These are phyloP conservation scores for Mythimna lalbum DNA, from an alignment of 2,888 invertebrate species.

Conservation along the genomic window DNA sequence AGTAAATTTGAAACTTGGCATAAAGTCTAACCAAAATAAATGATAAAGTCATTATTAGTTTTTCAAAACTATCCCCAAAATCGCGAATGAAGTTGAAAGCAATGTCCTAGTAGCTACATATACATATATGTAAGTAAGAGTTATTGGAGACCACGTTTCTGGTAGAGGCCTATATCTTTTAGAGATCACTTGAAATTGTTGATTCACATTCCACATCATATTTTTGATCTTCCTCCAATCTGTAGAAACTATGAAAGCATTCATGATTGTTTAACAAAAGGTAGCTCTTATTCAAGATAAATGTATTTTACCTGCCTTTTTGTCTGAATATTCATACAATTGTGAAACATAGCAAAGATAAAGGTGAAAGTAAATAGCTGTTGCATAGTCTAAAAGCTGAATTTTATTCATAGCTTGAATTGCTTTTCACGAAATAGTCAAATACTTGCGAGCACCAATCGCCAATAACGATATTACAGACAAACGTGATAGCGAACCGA, in stretches of 20 bases:
- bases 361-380: neutral
- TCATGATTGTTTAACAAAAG: neutral
- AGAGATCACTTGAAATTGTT: neutral
- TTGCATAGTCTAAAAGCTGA: slow-evolving; percentile 10
- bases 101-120: no score
- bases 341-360: neutral
- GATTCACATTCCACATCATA: slow-evolving; percentile 2
- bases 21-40: no score
- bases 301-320: neutral
- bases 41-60: no score
- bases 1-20: no score
- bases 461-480: slow-evolving; percentile 23
- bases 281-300: neutral
- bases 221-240: neutral
- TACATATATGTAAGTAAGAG: no score
- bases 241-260: neutral
- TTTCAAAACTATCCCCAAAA: no score
- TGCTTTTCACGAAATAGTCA: slow-evolving; percentile 3
- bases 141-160: neutral
- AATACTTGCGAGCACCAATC: slow-evolving; percentile 30
- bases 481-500: neutral
- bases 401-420: slow-evolving; percentile 11
- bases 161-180: neutral
- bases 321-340: neutral
- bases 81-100: no score